These are phyloP conservation scores for Oscheius onirici DNA, from an alignment of 2,888 invertebrate genomes.

Conservation along the genomic window DNA sequence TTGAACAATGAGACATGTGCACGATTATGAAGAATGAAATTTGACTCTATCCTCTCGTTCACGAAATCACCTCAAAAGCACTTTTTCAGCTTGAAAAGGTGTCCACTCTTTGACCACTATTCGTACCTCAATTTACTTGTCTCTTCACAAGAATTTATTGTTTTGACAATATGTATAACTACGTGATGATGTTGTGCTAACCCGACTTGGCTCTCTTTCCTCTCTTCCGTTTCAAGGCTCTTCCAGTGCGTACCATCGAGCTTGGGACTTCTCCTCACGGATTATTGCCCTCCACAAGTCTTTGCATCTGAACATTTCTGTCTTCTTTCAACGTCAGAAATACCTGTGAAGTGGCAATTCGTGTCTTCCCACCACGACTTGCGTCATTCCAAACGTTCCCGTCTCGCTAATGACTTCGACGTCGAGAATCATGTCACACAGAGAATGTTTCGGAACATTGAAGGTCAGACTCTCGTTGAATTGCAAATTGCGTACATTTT, in stretches of 20 bases:
- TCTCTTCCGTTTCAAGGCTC: slow-evolving; percentile 45
- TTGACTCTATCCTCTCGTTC: too few relatives aligned
- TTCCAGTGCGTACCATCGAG: slow-evolving; percentile 68
- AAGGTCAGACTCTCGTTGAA: slow-evolving; percentile 70
- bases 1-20: too few relatives aligned
- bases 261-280: slow-evolving; percentile 69
- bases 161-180: too few relatives aligned
- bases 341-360: slow-evolving; percentile 67
- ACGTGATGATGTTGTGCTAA: slow-evolving; percentile 4
- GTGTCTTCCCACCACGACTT: slow-evolving; percentile 61
- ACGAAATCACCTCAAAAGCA: too few relatives aligned
- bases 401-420: slow-evolving; percentile 68
- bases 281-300: slow-evolving; percentile 71
- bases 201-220: background rate
- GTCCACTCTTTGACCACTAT: too few relatives aligned
- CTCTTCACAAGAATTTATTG: too few relatives aligned
- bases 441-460: slow-evolving; percentile 62
- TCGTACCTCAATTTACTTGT: too few relatives aligned
- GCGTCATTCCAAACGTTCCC: slow-evolving; percentile 68
- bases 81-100: too few relatives aligned
- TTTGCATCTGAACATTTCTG: slow-evolving; percentile 56
- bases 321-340: background rate
- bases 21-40: too few relatives aligned
- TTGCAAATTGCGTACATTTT: slow-evolving; percentile 58
- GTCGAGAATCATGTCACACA: slow-evolving; percentile 66